A percentile compares a stretch with the other conserved stretches of the same genome.
phyloP scores from a whole-genome alignment of 92 coral and sea anemone genomes.

The Umimayanthus chanpuru region DNA sequence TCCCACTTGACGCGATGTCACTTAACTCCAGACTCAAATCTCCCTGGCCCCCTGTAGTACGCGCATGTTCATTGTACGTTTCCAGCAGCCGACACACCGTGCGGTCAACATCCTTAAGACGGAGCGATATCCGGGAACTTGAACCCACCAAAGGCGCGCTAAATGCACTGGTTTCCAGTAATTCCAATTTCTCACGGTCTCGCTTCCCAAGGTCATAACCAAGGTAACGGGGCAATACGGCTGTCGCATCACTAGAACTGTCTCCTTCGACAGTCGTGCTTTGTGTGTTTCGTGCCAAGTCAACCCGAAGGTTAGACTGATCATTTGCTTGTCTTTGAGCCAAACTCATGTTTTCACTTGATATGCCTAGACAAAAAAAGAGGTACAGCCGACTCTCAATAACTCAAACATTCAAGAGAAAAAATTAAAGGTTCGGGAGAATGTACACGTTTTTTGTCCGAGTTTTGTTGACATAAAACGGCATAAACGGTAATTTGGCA shows the following conservation, averaged over 20 bases:
- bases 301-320: not conserved
- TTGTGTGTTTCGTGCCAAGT: not conserved
- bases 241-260: not conserved
- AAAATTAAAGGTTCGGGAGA: too few relatives aligned
- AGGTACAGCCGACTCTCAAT: too few relatives aligned
- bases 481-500: too few relatives aligned
- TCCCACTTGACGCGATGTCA: not conserved
- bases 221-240: not conserved
- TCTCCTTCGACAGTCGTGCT: not conserved
- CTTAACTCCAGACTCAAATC: not conserved
- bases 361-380: too few relatives aligned
- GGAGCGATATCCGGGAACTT: constrained; percentile 23
- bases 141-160: constrained; percentile 28
- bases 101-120: constrained; percentile 3
- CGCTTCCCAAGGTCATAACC: not conserved
- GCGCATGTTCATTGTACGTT: constrained; percentile 18
- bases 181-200: constrained; percentile 31
- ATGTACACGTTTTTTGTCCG: too few relatives aligned
- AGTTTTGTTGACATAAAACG: too few relatives aligned
- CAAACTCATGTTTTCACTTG: not conserved
- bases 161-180: constrained; percentile 19
- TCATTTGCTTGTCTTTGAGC: not conserved
- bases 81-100: constrained; percentile 20
- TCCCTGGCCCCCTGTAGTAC: not conserved
- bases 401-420: too few relatives aligned